Base-by-base conservation (phyloP, 2,113 vertebrate genomes). In the Lucifuga dentata region DNA sequence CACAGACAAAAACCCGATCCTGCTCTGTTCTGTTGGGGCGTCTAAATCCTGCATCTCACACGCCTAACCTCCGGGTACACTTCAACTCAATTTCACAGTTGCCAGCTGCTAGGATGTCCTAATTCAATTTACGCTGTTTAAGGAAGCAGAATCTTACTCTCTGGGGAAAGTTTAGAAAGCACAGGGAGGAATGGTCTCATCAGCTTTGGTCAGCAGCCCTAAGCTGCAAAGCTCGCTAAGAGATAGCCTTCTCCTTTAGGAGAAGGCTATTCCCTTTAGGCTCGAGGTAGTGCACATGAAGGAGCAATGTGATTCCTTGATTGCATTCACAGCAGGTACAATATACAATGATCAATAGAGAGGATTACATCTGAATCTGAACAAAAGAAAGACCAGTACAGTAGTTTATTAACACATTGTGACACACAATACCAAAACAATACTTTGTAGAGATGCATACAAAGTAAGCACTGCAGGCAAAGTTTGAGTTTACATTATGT, bases 41-140 rank as follows among this genome's bases (percentile, higher is more conserved):
- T 83, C 85, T 76, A 86, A 91, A 82, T 84, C 81, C 73, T 39
- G 61, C 84, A 70, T 85, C 70, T 89, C 82, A 44, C 82, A 71
- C 41, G 61, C 44, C 67, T 68, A 85, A 88, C 88, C 82, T 86
- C 68, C 11, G 80, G 86, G 80, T 86, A 68, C 77, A 81, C 81
- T 86, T 90, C 80, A 65, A 80, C 85, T 92, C 84, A 89, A 89
- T 92, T 92, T 91, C 89, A 92, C 89, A 89, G 84, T 84, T 81
- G 86, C 83, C 77, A 83, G 73, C 75, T 84, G 82, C 70, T 59
- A 80, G 74, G 89, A 91, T 69, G 82, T 89, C 83, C 81, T 91
- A 90, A 93, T 93, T 93, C 80, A 90, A 88, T 93, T 91, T 88
- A 74, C 23, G 32, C 73, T 73, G 72, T 89, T 91, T 86, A 90